Evolutionary conservation across 2,888 invertebrate genomes (phyloP), one percentile per base, ranked within the genome.

Genomic region (Drosophila affinis): DNA sequence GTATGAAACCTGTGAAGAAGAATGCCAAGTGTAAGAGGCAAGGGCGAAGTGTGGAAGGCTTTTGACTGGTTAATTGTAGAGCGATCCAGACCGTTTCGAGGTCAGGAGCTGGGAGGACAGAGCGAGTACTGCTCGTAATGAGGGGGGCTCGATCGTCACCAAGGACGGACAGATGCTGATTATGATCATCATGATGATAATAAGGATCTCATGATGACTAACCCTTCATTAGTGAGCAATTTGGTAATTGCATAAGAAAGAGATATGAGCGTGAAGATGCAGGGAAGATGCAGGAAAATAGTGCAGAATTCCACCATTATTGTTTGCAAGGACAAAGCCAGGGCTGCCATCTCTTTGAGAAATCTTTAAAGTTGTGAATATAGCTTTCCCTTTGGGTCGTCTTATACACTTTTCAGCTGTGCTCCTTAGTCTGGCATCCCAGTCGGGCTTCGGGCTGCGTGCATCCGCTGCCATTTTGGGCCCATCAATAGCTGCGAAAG

Each of bases 91-190:
- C 34, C 14, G 49, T 39, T 49, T 18, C 69, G 69, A 67, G 65
- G 65, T 67, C 65, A 68, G 49, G n/a, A 46, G 64, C 51, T 45
- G 32, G n/a, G 45, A 32, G 58, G 27, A 17, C n/a, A 32, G 7
- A 29, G 39, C 17, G 7, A 10, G 9, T 34, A 24, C 12, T 34
- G 21, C 12, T 12, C 5, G 32, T 24, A 47, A 27, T 17, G 24
- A 27, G 24, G 24, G 17, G 48, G 59, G 62, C 57, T 62, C 72
- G 53, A 32, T 27, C 52, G 53, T 29, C 29, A 9, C 29, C 7
- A 29, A 18, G 64, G 69, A 63, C 59, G 64, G 69, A 63, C 59
- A 65, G 81, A n/a, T 58, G 55, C 73, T 62, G 29, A 44, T 39
- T 55, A 75, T 73, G 59, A 76, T 69, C 29, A 3, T 9, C 39